Percentiles rank a stretch among this genome's conserved stretches.
phyloP scores from a whole-genome alignment of 2,888 invertebrate genomes.

The Ashinkailepas kermadecensis region DNA sequence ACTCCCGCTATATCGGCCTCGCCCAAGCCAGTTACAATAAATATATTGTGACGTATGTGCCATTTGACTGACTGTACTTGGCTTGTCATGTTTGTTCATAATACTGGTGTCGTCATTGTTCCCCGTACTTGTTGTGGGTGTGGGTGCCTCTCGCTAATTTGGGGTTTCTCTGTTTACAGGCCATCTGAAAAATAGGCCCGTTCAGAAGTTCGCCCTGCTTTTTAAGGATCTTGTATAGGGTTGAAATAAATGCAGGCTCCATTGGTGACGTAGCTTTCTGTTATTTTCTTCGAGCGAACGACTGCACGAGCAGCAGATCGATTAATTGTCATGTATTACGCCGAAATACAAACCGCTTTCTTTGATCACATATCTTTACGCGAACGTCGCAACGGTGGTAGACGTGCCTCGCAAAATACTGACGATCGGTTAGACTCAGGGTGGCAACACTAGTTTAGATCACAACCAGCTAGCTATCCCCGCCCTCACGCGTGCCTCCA shows the following conservation, averaged over 20 bases:
- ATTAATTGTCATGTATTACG: too few relatives aligned
- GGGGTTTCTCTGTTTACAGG: constrained; percentile 21
- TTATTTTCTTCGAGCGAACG: not conserved
- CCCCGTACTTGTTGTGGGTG: too few relatives aligned
- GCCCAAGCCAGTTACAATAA: too few relatives aligned
- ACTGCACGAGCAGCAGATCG: too few relatives aligned
- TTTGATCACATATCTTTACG: too few relatives aligned
- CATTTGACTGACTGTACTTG: not conserved
- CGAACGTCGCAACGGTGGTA: too few relatives aligned
- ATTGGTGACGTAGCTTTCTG: not conserved
- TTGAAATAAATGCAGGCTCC: not conserved
- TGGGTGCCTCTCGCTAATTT: too few relatives aligned
- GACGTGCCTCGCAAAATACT: not conserved
- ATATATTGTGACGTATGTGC: not conserved
- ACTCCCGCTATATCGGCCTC: too few relatives aligned
- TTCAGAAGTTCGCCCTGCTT: not conserved
- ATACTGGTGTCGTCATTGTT: too few relatives aligned
- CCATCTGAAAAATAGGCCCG: constrained; percentile 21
- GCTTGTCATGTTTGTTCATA: too few relatives aligned
- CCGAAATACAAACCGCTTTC: too few relatives aligned
- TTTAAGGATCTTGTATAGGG: not conserved
- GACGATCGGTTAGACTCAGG: not conserved
- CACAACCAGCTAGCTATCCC: not conserved
- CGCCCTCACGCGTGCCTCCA: not conserved
- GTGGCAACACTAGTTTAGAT: not conserved